Evolutionary conservation across 2,888 invertebrate genomes (phyloP), one percentile per base, ranked within the genome.

Genomic region (Parasteatoda lunata): DNA sequence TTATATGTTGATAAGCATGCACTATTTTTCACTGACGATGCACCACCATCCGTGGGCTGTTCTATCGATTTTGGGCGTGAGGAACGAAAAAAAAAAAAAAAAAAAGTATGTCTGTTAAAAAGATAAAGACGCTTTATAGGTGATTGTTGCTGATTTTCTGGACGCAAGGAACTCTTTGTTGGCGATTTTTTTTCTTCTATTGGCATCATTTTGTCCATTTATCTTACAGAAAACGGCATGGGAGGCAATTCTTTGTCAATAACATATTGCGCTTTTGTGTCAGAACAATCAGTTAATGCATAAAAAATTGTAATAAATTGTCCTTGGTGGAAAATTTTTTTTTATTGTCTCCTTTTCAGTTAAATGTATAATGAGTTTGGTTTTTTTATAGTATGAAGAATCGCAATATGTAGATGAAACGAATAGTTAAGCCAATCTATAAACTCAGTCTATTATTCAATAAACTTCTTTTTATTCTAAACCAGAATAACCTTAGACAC

Each of bases 191-290:
- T 77, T 13, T 15, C 73, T 49, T 72, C 64, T 68, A 30, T 80
- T 73, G 70, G 52, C 30, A 49, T 45, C 66, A n/a, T 66, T n/a
- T 13, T 15, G 54, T 47, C 66, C 83, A 77, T 83, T 77, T 83
- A 77, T 83, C 83, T 77, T 65, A 48, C 5, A 45, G 52, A 15
- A 52, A 77, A 52, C 51, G 77, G 45, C 48, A 30, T 66, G 30
- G 59, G 68, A 13, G 71, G 72, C 30, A 45, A 13, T 64, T 45
- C 68, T 80, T 81, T 81, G 81, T 77, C 83, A 83, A 83, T 77
- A 83, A 71, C 83, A 72, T 83, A 83, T 83, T 83, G 65, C 71
- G 52, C 77, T 77, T 77, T 83, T 83, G 77, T 77, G 66, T 66
- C 3, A 6, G 70, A 82, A 76, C 70, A 82, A 82, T 76, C 76